phyloP scores from a whole-genome alignment of 1,140 invertebrate species.

The Drosophila navojoa region DNA sequence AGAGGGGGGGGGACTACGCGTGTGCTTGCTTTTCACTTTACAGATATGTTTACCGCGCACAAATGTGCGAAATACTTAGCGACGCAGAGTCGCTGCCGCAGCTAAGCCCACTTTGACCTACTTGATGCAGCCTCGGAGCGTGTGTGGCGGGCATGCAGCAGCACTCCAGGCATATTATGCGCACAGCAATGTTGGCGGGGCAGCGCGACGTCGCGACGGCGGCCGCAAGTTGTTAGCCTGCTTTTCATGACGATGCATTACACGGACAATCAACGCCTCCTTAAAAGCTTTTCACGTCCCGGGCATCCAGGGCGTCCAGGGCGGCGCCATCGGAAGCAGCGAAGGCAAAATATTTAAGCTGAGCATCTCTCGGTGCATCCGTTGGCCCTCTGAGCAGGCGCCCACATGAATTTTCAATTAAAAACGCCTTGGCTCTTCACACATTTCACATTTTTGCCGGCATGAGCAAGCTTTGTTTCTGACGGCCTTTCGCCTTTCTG shows the following conservation, averaged over 20 bases:
- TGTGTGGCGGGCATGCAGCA: constrained; percentile 3
- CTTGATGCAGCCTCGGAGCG: constrained; percentile 50
- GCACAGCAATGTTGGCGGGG: constrained; percentile 45
- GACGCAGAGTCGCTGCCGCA: constrained; percentile 38
- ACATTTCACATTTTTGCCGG: constrained; percentile 24
- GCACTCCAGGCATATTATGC: constrained; percentile 52
- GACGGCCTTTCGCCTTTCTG: constrained; percentile 9
- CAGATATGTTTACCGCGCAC: constrained; percentile 67
- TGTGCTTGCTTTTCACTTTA: constrained; percentile 56
- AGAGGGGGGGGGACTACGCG: not conserved
- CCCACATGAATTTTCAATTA: constrained; percentile 78
- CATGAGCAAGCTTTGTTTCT: constrained; percentile 11
- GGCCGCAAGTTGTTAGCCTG: constrained; percentile 76
- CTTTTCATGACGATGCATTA: constrained; percentile 62
- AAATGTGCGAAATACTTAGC: constrained; percentile 52
- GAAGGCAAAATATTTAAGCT: constrained; percentile 73
- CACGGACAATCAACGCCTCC: constrained; percentile 69
- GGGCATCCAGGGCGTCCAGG: constrained; percentile 34
- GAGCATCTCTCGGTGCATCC: constrained; percentile 40
- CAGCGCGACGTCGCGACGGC: constrained; percentile 9
- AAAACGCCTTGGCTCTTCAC: constrained; percentile 56
- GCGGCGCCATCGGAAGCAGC: constrained; percentile 62
- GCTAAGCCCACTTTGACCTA: constrained; percentile 66
- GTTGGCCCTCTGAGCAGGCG: not conserved
- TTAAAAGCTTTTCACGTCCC: constrained; percentile 20